Percentiles rank a stretch among this genome's conserved stretches.
These are phyloP conservation scores for Dysmachus trigonus DNA, from an alignment of 2,888 invertebrate genomes.

Conservation along the genomic window DNA sequence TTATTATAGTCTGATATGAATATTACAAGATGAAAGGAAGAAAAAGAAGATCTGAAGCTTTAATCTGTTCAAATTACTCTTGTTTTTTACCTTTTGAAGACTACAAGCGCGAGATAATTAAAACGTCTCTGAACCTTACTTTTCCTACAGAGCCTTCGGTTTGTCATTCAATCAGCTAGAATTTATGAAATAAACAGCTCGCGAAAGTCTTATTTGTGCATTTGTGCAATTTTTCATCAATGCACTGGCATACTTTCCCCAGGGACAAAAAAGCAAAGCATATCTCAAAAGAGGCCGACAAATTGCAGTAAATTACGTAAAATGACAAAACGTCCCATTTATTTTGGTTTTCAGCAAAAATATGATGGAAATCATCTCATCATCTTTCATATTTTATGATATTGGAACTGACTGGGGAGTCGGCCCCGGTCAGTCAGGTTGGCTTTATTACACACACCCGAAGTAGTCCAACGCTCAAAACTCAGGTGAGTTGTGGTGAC, in stretches of 20 bases:
- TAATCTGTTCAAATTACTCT: background rate
- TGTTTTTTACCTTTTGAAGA: background rate
- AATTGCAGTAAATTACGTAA: constrained; percentile 29
- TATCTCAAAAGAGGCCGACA: constrained; percentile 30
- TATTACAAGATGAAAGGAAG: too few relatives aligned
- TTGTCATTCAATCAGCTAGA: background rate
- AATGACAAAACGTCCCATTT: constrained; percentile 27
- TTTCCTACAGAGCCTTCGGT: background rate
- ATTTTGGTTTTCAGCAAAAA: background rate
- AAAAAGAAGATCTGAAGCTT: too few relatives aligned
- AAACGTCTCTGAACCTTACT: background rate
- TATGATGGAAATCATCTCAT: constrained; percentile 3
- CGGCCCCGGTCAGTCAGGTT: background rate
- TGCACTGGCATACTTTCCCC: constrained; percentile 20
- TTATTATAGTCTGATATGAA: too few relatives aligned
- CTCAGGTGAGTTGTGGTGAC: background rate
- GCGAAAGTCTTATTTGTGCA: background rate
- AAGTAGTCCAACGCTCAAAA: background rate
- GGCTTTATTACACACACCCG: background rate
- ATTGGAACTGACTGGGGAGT: background rate
- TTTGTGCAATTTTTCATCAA: background rate
- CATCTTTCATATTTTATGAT: constrained; percentile 26
- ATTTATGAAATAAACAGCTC: background rate
- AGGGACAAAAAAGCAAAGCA: background rate
- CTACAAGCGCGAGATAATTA: background rate